Percentiles rank a stretch among this genome's conserved stretches.
phyloP scores from a whole-genome alignment of 1,140 invertebrate genomes.

The Pseudomyrmex sp. region DNA sequence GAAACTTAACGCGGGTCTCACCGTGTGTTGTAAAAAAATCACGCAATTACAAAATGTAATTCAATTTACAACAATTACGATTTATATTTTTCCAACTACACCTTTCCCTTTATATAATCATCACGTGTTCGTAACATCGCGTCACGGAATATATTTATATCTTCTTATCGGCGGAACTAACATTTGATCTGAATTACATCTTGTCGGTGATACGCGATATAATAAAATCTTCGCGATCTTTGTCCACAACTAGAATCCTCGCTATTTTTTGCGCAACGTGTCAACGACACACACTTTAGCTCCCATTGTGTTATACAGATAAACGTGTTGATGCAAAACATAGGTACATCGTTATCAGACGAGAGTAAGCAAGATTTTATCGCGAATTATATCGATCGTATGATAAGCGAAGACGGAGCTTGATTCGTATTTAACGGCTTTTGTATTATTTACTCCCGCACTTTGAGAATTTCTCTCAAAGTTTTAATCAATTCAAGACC shows the following conservation, averaged over 20 bases:
- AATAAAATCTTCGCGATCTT: background rate
- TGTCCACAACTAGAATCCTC: constrained; percentile 7
- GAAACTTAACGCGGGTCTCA: background rate
- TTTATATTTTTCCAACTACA: background rate
- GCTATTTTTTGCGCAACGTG: constrained; percentile 11
- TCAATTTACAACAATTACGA: background rate
- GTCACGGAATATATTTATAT: constrained; percentile 28
- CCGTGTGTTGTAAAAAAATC: too few relatives aligned
- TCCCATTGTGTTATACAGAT: background rate
- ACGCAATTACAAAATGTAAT: too few relatives aligned
- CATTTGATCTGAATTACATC: background rate
- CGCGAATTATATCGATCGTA: background rate
- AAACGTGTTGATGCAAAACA: constrained; percentile 21
- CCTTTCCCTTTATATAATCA: background rate
- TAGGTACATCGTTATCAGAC: background rate
- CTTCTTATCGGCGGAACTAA: constrained; percentile 24
- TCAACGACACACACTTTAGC: constrained; percentile 8
- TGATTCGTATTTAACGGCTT: background rate
- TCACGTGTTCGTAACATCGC: background rate
- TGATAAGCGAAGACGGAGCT: background rate
- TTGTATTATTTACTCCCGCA: background rate
- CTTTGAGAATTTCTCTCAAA: background rate
- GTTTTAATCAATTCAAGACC: background rate
- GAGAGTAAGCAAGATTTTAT: background rate
- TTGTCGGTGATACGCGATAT: constrained; percentile 19